A percentile compares a stretch with the other conserved stretches of the same genome.
Evolutionary conservation across 2,888 invertebrate species (phyloP).

Genomic region (Pterostichus madidus): DNA sequence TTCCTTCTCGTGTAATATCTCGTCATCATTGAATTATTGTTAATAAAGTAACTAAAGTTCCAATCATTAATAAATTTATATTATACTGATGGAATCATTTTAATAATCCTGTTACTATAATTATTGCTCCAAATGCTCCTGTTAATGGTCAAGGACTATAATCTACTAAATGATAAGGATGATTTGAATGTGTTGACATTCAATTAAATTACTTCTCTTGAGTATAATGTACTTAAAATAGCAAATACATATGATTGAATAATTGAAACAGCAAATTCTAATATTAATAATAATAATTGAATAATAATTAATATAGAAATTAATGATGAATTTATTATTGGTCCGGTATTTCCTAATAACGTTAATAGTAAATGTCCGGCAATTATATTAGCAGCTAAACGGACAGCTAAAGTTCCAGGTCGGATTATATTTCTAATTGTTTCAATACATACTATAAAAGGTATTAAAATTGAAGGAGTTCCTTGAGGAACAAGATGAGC

Average conservation of each 20-base stretch:
- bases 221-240: constrained; percentile 83
- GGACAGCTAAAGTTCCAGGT: constrained; percentile 84
- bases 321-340: constrained; percentile 69
- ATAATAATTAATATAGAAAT: constrained; percentile 74
- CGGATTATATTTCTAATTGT: constrained; percentile 86
- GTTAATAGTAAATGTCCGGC: constrained; percentile 85
- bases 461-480: constrained; percentile 82
- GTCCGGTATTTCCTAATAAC: constrained; percentile 79
- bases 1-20: constrained; percentile 84
- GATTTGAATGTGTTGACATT: constrained; percentile 80
- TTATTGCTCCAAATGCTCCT: constrained; percentile 81
- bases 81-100: constrained; percentile 83
- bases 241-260: constrained; percentile 85
- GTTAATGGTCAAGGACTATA: constrained; percentile 83
- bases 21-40: constrained; percentile 85
- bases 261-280: constrained; percentile 82
- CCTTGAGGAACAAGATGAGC: constrained; percentile 85
- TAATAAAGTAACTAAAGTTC: constrained; percentile 77
- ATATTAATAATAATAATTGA: constrained; percentile 79
- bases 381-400: constrained; percentile 88
- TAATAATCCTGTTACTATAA: constrained; percentile 79
- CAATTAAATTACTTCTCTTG: constrained; percentile 83
- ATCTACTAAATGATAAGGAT: constrained; percentile 83
- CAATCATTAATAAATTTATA: constrained; percentile 79
- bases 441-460: constrained; percentile 88